Conservation (phyloP, 2,888 invertebrate genomes). For the Myopa testacea region DNA sequence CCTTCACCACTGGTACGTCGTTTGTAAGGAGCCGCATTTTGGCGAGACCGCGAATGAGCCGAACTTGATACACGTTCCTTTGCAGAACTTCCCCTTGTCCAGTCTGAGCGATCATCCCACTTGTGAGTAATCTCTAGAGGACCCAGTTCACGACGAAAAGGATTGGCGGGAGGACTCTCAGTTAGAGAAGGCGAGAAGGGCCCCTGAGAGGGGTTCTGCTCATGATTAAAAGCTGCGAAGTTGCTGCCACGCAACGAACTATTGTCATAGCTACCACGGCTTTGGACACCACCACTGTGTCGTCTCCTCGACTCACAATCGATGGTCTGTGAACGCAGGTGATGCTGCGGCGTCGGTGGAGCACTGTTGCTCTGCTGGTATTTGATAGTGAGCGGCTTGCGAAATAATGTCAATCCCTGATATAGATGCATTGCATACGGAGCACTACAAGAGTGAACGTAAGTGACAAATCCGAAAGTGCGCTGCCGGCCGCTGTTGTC, state of each 20-base stretch:
- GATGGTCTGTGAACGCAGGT: constrained; percentile 64
- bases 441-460: constrained; percentile 80
- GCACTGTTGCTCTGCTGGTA: constrained; percentile 46
- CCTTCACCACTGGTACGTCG: constrained; percentile 51
- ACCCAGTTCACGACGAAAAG: constrained; percentile 30
- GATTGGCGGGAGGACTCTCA: constrained; percentile 32
- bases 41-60: constrained; percentile 45
- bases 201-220: neutral
- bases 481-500: constrained; percentile 78
- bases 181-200: neutral
- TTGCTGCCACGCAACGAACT: constrained; percentile 40
- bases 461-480: constrained; percentile 83
- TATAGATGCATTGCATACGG: constrained; percentile 81
- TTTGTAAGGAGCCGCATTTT: constrained; percentile 49
- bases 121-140: constrained; percentile 40
- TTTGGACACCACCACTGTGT: constrained; percentile 25
- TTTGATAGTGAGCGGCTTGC: constrained; percentile 72
- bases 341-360: neutral
- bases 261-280: constrained; percentile 42
- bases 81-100: constrained; percentile 11
- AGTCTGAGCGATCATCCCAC: constrained; percentile 22
- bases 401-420: constrained; percentile 77
- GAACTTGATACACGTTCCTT: constrained; percentile 42
- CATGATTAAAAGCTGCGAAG: constrained; percentile 25
- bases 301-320: constrained; percentile 37